These are phyloP conservation scores for Plestiodon gilberti DNA, from an alignment of 2,113 vertebrate species.

Conservation along the genomic window DNA sequence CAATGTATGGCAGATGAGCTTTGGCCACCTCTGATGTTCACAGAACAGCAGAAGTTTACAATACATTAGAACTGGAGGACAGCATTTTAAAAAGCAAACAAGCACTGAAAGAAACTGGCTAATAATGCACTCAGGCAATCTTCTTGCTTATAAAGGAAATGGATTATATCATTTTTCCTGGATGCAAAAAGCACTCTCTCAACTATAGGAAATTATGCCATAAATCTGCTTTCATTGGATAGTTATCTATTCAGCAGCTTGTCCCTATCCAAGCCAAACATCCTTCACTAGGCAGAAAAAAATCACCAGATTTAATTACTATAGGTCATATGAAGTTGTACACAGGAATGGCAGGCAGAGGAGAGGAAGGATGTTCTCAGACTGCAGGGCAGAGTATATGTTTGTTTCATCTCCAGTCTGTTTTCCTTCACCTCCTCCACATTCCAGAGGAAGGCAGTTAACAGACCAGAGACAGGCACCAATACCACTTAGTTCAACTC, in stretches of 20 bases:
- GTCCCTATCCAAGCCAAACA: background rate
- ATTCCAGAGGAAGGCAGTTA: constrained; percentile 77
- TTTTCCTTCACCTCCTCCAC: constrained; percentile 86
- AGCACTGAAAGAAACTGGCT: background rate
- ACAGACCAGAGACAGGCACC: constrained; percentile 62
- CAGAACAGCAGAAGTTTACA: background rate
- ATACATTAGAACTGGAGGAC: background rate
- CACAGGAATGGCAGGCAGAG: background rate
- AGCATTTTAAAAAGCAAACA: background rate
- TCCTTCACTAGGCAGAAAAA: background rate
- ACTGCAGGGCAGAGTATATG: constrained; percentile 40
- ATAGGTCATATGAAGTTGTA: background rate
- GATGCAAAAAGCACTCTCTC: background rate
- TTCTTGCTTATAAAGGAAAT: constrained; percentile 4
- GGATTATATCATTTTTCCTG: background rate
- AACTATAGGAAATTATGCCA: background rate
- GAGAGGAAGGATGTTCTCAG: background rate
- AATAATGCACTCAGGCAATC: background rate
- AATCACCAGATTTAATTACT: background rate
- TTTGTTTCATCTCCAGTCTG: constrained; percentile 72
- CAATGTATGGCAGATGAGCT: too few species aligned
- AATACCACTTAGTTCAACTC: constrained; percentile 26
- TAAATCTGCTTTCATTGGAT: background rate
- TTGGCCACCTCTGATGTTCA: too few species aligned
- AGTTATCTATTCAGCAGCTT: background rate